Conservation (phyloP, 2,113 vertebrate species). For the Bubo bubo region DNA sequence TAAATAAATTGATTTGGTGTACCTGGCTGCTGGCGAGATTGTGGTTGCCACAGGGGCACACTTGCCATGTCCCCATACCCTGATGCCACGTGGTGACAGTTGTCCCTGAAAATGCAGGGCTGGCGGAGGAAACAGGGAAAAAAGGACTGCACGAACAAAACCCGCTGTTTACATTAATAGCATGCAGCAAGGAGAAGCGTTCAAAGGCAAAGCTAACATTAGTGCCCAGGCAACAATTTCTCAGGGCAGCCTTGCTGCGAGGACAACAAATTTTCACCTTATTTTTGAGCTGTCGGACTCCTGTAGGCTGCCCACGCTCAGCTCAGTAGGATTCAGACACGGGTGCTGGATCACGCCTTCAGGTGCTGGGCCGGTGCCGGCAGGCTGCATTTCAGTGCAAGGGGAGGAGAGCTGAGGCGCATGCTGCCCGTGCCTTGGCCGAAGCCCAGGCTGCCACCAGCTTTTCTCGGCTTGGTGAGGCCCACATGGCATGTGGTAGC, state of each 20-base stretch:
- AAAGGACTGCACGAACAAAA: accelerated
- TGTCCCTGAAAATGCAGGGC: accelerated
- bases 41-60: background rate
- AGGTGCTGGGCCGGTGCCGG: background rate
- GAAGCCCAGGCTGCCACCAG: background rate
- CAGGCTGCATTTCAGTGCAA: background rate
- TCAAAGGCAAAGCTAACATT: background rate
- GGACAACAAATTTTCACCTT: background rate
- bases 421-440: background rate
- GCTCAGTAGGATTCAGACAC: background rate
- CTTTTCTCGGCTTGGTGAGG: background rate
- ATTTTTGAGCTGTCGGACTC: background rate
- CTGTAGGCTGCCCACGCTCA: background rate
- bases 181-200: background rate
- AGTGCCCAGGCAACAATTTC: background rate
- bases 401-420: background rate
- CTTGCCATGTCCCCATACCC: accelerated
- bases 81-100: accelerated
- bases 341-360: background rate
- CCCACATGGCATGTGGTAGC: accelerated
- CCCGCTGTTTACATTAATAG: background rate
- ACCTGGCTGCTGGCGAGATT: background rate
- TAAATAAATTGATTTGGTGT: background rate
- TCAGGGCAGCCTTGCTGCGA: background rate
- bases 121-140: background rate